Evolutionary conservation across 2,888 invertebrate genomes (phyloP), one percentile per base, ranked within the genome.

Genomic region (Arenicola marina): DNA sequence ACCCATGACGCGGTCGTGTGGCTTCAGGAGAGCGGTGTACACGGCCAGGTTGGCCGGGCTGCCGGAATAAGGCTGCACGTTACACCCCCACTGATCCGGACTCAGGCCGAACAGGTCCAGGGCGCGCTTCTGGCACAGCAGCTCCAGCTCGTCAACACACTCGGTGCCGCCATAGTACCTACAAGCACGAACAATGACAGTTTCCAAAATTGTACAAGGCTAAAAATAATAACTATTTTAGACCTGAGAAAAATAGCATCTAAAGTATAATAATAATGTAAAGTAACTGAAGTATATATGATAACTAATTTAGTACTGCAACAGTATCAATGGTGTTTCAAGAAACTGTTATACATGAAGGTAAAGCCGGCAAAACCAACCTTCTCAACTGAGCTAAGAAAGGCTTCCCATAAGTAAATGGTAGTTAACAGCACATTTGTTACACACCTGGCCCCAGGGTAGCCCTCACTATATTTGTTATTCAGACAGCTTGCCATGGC

Each of bases 141-240:
- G 76, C 86, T 98, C 98, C 70, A 98, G 89, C 86, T 96, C 87
- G 85, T 98, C 98, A 72, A 99, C 95, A 77, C 87, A 91, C 84
- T 98, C 92, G 86, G 96, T 97, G 48, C 98, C 98, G 69, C 97
- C 98, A 84, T 99, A 98, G 83, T 98, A 98, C 78, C 96, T 95
- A 73, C 15, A 69, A 68, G 21, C 34, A 34, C 28, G 34, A 4
- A 38, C 38, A 38, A 38, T 38, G 18, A 38, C 38, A 38, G 18
- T 38, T 18, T 11, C 38, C 38, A 38, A 38, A 38, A 38, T 38
- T 38, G 18, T 38, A 15, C 11, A 38, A 38, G 18, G 11, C 11
- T 18, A 38, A 38, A 15, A 15, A 11, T 38, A 38, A 15, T 38
- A 38, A 11, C 11, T 38, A 38, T 38, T 38, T 15, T n/a, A n/a